Evolutionary conservation across 2,888 invertebrate species (phyloP).

Genomic region (Anticlea derivata): DNA sequence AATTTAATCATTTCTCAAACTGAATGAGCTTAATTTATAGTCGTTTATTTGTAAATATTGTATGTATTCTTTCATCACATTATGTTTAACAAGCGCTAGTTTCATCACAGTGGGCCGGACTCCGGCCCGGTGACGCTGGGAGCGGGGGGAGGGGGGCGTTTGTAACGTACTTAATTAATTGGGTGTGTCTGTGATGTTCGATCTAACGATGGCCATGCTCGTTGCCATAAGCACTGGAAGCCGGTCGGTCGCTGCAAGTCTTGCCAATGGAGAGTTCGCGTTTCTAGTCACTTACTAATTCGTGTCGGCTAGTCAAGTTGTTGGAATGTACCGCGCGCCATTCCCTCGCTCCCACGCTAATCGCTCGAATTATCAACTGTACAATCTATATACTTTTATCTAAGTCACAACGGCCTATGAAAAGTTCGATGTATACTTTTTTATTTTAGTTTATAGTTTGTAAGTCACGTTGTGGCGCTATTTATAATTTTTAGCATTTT

Average conservation of each 20-base stretch:
- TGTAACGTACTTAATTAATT: slow-evolving; percentile 49
- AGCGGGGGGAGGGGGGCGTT: slow-evolving; percentile 23
- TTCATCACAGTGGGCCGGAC: slow-evolving; percentile 56
- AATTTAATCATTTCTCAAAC: slow-evolving; percentile 66
- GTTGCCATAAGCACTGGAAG: slow-evolving; percentile 51
- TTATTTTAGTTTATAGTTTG: slow-evolving; percentile 62
- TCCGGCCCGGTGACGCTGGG: slow-evolving; percentile 22
- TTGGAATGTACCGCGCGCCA: slow-evolving; percentile 26
- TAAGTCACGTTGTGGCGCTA: slow-evolving; percentile 53
- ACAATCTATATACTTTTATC: slow-evolving; percentile 47
- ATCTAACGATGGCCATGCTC: slow-evolving; percentile 46
- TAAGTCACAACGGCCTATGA: slow-evolving; percentile 78
- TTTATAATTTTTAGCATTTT: slow-evolving; percentile 75
- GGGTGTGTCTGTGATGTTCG: slow-evolving; percentile 58
- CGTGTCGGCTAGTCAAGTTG: slow-evolving; percentile 79
- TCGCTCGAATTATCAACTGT: slow-evolving; percentile 2
- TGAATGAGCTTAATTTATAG: slow-evolving; percentile 75
- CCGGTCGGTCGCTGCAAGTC: slow-evolving; percentile 51
- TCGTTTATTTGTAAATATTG: slow-evolving; percentile 79
- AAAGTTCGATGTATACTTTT: slow-evolving; percentile 63
- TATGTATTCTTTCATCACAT: slow-evolving; percentile 56
- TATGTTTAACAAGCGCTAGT: slow-evolving; percentile 23
- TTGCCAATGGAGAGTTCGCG: slow-evolving; percentile 73
- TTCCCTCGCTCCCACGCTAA: no score
- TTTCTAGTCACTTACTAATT: slow-evolving; percentile 79